Evolutionary conservation across 2,888 invertebrate species (phyloP), one percentile per base, ranked within the genome.

Genomic region (Phortica okadai): DNA sequence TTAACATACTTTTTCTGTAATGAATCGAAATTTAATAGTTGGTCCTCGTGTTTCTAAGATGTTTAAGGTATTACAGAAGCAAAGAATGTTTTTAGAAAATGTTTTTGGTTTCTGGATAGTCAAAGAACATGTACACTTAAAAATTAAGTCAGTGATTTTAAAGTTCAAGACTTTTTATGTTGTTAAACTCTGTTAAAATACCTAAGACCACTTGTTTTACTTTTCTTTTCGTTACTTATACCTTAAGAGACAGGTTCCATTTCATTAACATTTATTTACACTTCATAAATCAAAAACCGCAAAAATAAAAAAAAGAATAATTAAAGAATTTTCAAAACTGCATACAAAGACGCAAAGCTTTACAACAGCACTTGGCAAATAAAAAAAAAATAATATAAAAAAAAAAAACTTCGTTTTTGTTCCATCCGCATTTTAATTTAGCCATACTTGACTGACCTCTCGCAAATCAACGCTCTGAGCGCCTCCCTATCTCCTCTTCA

Each of bases 231-330:
- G 50, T 50, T 50, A 50, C 50, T 50, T 6, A 50, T 14, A 50
- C 50, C 45, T 10, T 50, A 33, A 21, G 21, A 21, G 21, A 21
- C 45, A 10, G 45, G 10, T 50, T 50, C 4, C 50, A 74, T 76
- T 79, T 82, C 78, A 81, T 82, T 82, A 80, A 80, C 79, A 81
- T 82, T 82, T 82, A 74, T 83, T 80, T 83, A 81, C 83, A 83
- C 82, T 81, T 81, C 82, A 83, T 82, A 83, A 83, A 83, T 82
- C 83, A 83, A 82, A 82, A 80, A 78, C 78, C 79, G 58, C 44
- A 54, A 74, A 21, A 77, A 21, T 25, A 62, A 10, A 25, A 74
- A 73, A 69, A 74, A 44, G 33, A 78, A 76, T 58, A 66, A 78
- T 25, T 58, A 70, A 21, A 59, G 8, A 66, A 50, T n/a, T 25